Conservation (phyloP, 2,113 vertebrate genomes). For the Mesembrinibis cayennensis region DNA sequence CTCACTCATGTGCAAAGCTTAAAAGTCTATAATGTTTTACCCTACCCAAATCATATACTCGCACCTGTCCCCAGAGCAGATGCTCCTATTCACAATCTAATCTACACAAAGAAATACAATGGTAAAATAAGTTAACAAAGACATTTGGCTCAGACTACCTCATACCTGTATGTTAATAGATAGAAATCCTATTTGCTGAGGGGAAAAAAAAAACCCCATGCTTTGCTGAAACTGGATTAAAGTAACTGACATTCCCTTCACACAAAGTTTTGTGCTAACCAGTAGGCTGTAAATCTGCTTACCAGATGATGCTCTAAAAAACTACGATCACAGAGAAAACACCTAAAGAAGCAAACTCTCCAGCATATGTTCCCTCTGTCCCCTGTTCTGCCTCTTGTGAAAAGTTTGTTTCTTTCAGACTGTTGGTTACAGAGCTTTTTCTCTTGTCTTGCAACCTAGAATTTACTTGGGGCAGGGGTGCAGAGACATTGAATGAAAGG, state of each 20-base stretch:
- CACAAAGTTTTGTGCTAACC: neutral
- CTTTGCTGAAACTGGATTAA: neutral
- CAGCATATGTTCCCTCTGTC: neutral
- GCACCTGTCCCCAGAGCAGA: neutral
- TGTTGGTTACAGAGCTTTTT: neutral
- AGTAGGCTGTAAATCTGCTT: neutral
- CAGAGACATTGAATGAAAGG: neutral
- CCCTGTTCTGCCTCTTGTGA: neutral
- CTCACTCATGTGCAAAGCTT: neutral
- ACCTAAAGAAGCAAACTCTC: neutral
- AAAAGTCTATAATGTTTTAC: neutral
- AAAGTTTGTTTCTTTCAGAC: neutral
- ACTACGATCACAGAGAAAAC: neutral
- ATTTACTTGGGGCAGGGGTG: neutral
- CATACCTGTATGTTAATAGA: neutral
- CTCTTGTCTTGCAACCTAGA: neutral
- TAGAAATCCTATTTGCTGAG: neutral
- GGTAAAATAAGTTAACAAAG: neutral
- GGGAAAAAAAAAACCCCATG: neutral
- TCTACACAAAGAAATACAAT: neutral
- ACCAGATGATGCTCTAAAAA: neutral
- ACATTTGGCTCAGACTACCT: neutral
- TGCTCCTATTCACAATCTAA: neutral
- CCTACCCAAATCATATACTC: neutral
- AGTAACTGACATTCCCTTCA: neutral